Evolutionary conservation across 2,888 invertebrate species (phyloP).

Genomic region (Mythimna loreyi): DNA sequence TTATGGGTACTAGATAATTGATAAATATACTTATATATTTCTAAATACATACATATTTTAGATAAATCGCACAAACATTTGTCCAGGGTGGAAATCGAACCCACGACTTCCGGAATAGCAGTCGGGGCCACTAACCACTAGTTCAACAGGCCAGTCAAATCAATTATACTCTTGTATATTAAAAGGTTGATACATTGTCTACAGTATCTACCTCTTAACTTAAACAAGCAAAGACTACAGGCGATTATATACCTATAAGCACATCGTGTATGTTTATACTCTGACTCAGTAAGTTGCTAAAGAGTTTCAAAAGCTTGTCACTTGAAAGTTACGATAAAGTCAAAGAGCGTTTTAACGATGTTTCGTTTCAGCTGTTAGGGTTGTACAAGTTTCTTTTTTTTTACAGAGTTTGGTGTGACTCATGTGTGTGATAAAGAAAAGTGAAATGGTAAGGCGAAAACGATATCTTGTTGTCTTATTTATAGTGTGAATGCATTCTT

Average conservation of each 20-base stretch:
- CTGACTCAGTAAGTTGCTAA: slow-evolving; percentile 2
- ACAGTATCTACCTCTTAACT: neutral
- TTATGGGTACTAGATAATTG: no score
- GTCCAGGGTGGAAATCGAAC: no score
- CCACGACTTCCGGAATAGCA: no score
- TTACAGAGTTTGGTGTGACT: neutral
- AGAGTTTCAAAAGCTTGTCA: slow-evolving; percentile 20
- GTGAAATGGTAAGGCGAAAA: neutral
- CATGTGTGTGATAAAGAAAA: neutral
- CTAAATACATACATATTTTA: no score
- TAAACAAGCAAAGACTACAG: no score
- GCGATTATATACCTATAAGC: no score
- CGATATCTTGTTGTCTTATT: neutral
- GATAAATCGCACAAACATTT: no score
- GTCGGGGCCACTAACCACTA: no score
- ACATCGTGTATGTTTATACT: neutral
- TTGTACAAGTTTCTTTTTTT: neutral
- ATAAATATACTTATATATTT: no score
- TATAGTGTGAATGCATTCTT: neutral
- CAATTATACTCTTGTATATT: no score
- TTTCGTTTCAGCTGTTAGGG: slow-evolving; percentile 7
- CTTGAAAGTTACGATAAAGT: slow-evolving; percentile 5
- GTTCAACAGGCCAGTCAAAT: no score
- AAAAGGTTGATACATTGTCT: neutral
- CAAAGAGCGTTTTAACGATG: slow-evolving; percentile 12